Conservation (phyloP, 2,797 vertebrate species). For the Sebastes diploproa region DNA sequence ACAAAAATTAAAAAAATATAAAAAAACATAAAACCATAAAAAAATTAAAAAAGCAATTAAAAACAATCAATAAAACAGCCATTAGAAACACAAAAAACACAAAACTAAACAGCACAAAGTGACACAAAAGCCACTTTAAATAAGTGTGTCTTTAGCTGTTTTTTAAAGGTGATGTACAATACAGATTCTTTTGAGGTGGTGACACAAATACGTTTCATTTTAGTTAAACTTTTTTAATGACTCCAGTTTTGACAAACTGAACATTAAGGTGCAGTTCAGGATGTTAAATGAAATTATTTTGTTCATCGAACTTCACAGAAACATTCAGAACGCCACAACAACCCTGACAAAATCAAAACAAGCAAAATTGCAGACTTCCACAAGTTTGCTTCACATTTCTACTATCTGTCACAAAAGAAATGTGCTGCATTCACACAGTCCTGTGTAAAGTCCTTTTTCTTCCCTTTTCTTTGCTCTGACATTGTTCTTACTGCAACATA, state of each 20-base stretch:
- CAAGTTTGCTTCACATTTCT: not conserved
- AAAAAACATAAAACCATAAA: too few relatives aligned
- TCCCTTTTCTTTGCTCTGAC: conserved; percentile 3
- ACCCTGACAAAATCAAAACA: not conserved
- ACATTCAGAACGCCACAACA: not conserved
- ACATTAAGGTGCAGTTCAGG: not conserved
- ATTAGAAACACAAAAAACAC: too few relatives aligned
- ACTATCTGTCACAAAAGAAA: not conserved
- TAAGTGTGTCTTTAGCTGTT: too few relatives aligned
- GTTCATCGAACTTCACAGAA: not conserved
- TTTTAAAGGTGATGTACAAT: not conserved
- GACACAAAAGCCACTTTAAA: too few relatives aligned
- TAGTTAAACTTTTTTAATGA: not conserved
- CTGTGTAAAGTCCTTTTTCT: not conserved
- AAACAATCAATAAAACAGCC: too few relatives aligned
- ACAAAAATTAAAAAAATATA: too few relatives aligned
- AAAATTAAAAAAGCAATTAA: too few relatives aligned
- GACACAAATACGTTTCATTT: not conserved
- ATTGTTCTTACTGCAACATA: not conserved
- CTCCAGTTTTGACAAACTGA: not conserved
- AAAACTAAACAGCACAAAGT: too few relatives aligned
- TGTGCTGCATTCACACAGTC: not conserved
- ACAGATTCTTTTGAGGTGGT: not conserved
- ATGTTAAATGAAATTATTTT: not conserved
- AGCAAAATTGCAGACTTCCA: not conserved